Base-by-base conservation (phyloP, 2,888 invertebrate species). In the Aleiodes leptofemur region DNA sequence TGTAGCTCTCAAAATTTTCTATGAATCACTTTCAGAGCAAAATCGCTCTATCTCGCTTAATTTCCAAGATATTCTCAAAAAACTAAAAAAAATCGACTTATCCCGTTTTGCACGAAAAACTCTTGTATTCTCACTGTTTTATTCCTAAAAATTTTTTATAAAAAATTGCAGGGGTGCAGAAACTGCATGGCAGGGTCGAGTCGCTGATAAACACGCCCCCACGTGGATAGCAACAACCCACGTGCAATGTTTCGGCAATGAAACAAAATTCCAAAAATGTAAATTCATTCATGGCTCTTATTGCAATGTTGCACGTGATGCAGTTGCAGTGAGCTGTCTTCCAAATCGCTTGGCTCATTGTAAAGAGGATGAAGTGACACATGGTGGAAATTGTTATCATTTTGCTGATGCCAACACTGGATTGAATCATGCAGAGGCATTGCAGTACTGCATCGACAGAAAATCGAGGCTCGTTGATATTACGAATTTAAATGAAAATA, bases 331-430 rank as follows among this genome's bases (percentile, higher is more conserved):
- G 31, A 86, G 89, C 34, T 91, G 91, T 74, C 76, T 83, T 55
- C 82, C 82, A 4, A 90, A 91, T 83, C 86, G 86, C 6, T 82
- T 87, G 29, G 90, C 89, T 1, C 84, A 88, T 74, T 92, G 92
- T 82, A 86, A 86, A 14, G 83, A 86, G 14, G 91, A 90, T 31
- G 92, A 92, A 85, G 80, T 90, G 8, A 86, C 91, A 6, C 90
- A 90, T 76, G 87, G 88, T n/a, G 90, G 90, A 23, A 86, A 89
- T 31, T 92, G 92, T 81, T 92, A 92, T 84, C 89, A 89, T 38
- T 80, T 92, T 72, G 90, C 88, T 5, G 84, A 88, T 31, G 85
- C 90, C 0, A 80, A 84, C 6, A 81, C 85, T 48, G 88, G 86
- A 1, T 83, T 89, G 43, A 90, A 86, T 77, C 90, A 90, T 74